Evolutionary conservation across 2,113 vertebrate species (phyloP).

Genomic region (Mellivora capensis): DNA sequence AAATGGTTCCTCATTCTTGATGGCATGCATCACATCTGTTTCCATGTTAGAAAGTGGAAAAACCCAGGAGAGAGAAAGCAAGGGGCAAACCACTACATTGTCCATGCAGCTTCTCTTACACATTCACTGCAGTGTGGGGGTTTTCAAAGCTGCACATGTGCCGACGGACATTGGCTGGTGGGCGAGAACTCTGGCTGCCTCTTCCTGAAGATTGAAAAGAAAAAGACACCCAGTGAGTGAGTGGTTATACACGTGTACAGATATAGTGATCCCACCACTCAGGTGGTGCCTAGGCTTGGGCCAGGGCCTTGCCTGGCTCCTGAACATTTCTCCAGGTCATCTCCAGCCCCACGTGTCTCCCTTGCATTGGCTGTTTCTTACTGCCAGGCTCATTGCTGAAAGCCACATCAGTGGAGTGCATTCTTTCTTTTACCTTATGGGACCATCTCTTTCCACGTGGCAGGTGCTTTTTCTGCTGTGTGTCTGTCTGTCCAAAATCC

Average conservation of each 20-base stretch:
- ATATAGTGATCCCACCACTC: conserved; percentile 77
- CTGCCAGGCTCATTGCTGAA: background rate
- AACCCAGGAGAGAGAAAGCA: conserved; percentile 87
- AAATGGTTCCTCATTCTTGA: conserved; percentile 76
- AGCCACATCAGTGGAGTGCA: background rate
- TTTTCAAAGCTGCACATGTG: conserved; percentile 90
- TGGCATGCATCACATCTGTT: conserved; percentile 84
- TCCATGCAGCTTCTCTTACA: conserved; percentile 90
- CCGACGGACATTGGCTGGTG: conserved; percentile 88
- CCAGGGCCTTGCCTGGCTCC: background rate
- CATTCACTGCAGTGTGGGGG: conserved; percentile 88
- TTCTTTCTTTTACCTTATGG: background rate
- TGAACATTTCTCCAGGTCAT: background rate
- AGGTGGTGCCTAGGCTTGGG: conserved; percentile 68
- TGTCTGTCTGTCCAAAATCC: conserved; percentile 28
- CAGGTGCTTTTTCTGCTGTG: conserved; percentile 46
- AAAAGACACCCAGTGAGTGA: conserved; percentile 87
- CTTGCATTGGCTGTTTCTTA: background rate
- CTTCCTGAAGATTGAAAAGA: conserved; percentile 89
- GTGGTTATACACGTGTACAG: conserved; percentile 80
- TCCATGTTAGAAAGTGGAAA: conserved; percentile 80
- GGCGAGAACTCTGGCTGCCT: conserved; percentile 89
- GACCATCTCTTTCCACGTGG: background rate
- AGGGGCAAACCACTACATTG: conserved; percentile 83
- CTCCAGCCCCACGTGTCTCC: background rate